These are phyloP conservation scores for Gorilla gorilla DNA, from an alignment of 2,113 vertebrate species.

Conservation along the genomic window DNA sequence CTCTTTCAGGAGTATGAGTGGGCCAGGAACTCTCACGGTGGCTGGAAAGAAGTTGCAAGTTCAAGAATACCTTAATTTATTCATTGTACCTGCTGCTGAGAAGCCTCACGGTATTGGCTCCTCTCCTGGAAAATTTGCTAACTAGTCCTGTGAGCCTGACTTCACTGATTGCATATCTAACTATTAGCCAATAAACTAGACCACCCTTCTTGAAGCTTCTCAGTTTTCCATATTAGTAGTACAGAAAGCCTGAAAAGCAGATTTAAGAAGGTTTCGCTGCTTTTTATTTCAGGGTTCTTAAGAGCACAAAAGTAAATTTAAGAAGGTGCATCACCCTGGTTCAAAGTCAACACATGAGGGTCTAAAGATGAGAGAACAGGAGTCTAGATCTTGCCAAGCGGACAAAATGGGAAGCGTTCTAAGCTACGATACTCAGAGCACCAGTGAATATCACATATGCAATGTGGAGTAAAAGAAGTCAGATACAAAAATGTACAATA, in stretches of 20 bases:
- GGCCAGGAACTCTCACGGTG: not conserved
- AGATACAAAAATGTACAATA: not conserved
- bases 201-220: not conserved
- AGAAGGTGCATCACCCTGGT: not conserved
- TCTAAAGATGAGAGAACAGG: not conserved
- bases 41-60: not conserved
- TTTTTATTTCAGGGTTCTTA: not conserved
- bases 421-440: not conserved
- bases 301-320: not conserved
- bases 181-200: constrained; percentile 30
- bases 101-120: not conserved
- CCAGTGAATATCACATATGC: no score
- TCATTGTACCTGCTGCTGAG: not conserved
- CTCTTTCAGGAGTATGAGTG: not conserved
- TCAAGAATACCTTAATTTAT: not conserved
- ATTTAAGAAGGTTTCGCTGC: not conserved
- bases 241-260: not conserved
- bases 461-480: not conserved
- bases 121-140: constrained; percentile 37
- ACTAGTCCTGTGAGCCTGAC: not conserved
- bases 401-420: not conserved
- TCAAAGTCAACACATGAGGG: not conserved
- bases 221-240: not conserved
- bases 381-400: not conserved
- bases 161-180: constrained; percentile 11